Evolutionary conservation across 1,140 invertebrate species (phyloP), one percentile per base, ranked within the genome.

Genomic region (Lepidurus arcticus): DNA sequence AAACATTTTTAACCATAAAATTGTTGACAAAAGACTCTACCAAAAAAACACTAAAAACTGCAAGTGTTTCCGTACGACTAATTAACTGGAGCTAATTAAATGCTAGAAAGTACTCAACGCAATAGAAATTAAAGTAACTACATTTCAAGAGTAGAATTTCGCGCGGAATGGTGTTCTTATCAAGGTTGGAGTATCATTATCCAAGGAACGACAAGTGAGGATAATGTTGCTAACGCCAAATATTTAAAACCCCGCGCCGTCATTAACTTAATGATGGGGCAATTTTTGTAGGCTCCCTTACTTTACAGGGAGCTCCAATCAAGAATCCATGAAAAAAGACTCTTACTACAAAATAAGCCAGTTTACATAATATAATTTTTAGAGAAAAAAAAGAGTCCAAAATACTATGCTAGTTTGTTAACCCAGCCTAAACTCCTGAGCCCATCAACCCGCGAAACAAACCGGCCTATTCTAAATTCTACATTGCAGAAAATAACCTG

Each of bases 271-370:
- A 75, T 44, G 73, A 79, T 77, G 80, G 79, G 44, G 73, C 78
- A 81, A 81, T 81, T 81, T 81, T 81, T 81, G 81, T 73, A 78
- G 47, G n/a, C 73, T 78, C 78, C 74, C 75, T 76, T 78, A 78
- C 78, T 78, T 78, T 75, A 78, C 73, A 78, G 26, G 78, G 73
- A 73, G 73, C 44, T 74, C 26, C 21, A 78, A 73, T 16, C 11
- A 42, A 21, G 34, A 26, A 44, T 7, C 34, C 16, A n/a, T 42
- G 7, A 34, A 24, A 75, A 73, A 21, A 42, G 3, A 24, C n/a
- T 16, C 7, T 34, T 24, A 0, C 24, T 75, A 42, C 74, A 16
- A 21, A 21, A 42, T 75, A 75, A 34, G 34, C 34, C 34, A 34
- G 34, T 34, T 34, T 34, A 4, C 4, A 34, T 4, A 34, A 3